phyloP scores from a whole-genome alignment of 2,888 invertebrate species.

The Heliconius ethilla region DNA sequence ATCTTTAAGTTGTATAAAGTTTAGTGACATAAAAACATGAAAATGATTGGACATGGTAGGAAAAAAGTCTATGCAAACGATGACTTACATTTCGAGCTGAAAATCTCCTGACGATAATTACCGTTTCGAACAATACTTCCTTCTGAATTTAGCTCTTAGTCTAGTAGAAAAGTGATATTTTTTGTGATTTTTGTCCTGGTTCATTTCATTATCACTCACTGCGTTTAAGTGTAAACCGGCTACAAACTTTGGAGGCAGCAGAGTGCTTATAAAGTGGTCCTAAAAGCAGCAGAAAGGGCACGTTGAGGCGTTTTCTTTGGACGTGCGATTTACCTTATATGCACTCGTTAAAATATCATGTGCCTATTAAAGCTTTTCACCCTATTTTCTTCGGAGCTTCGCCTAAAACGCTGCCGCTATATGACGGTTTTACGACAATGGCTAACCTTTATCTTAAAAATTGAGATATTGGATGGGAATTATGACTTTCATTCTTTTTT shows the following conservation, averaged over 20 bases:
- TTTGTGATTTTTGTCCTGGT: neutral
- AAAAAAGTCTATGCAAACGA: too few relatives aligned
- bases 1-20: neutral
- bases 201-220: neutral
- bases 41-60: neutral
- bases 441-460: conserved; percentile 28
- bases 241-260: conserved; percentile 46
- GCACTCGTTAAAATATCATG: conserved; percentile 52
- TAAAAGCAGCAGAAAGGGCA: conserved; percentile 46
- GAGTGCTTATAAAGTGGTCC: conserved; percentile 69
- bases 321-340: conserved; percentile 53
- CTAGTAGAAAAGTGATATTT: neutral
- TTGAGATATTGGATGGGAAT: conserved; percentile 11
- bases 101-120: neutral
- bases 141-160: neutral
- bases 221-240: conserved; percentile 29
- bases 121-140: neutral
- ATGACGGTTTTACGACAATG: conserved; percentile 27
- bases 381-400: conserved; percentile 25
- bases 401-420: conserved; percentile 32
- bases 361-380: conserved; percentile 38
- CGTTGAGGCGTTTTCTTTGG: conserved; percentile 48
- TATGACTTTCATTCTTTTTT: conserved; percentile 12
- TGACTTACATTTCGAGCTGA: too few relatives aligned
- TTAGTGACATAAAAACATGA: neutral